A percentile compares a stretch with the other conserved stretches of the same genome.
These are phyloP conservation scores for Chironex yamaguchii DNA, from an alignment of 30 jellyfish, hydroid and myxozoan genomes.

Conservation along the genomic window DNA sequence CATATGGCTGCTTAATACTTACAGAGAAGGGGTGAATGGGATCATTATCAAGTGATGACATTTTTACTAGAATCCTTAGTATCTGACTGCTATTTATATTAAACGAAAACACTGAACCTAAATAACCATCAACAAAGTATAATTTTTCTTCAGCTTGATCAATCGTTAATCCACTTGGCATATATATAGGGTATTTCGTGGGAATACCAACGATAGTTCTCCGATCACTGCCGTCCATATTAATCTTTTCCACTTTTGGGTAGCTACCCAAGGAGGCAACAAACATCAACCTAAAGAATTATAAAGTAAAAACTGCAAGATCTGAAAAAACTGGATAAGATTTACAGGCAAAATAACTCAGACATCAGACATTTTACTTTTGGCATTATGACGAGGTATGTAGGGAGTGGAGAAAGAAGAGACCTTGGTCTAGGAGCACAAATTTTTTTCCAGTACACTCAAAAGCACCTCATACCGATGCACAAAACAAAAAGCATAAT, in stretches of 20 bases:
- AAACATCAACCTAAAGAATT: no score
- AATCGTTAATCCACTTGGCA: not conserved
- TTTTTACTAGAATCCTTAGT: not conserved
- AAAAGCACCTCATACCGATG: no score
- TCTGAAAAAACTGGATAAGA: no score
- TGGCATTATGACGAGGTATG: no score
- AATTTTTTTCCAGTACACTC: no score
- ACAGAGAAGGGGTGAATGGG: not conserved
- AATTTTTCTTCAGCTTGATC: not conserved
- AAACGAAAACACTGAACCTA: not conserved
- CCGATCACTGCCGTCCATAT: not conserved
- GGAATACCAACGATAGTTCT: not conserved
- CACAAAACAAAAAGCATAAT: no score
- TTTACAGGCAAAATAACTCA: no score
- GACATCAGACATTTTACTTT: no score
- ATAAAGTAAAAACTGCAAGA: no score
- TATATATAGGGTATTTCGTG: not conserved
- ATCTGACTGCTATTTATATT: not conserved
- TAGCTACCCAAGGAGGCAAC: not conserved
- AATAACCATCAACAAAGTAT: not conserved
- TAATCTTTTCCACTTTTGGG: not conserved
- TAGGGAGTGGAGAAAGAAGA: no score
- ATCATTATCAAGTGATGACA: not conserved
- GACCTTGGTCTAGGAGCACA: no score
- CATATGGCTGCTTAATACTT: slow-evolving; percentile 35